Base-by-base conservation (phyloP, 2,113 vertebrate genomes). In the Silurus glanis region DNA sequence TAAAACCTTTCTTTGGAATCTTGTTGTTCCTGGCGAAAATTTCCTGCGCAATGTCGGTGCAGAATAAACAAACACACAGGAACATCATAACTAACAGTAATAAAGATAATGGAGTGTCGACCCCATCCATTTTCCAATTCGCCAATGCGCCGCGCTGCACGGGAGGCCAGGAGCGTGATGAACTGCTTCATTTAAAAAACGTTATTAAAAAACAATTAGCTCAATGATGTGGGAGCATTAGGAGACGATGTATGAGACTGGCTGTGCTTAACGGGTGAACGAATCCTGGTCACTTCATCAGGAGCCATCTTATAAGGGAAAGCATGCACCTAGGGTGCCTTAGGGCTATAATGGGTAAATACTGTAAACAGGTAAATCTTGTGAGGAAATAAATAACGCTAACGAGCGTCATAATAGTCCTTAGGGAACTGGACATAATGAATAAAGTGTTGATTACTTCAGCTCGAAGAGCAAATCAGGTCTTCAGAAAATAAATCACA, bases 191-290 rank as follows among this genome's bases (percentile, higher is more conserved):
- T 88, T 93, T 92, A 91, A 95, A 95, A 93, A 89, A 92, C 74
- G 84, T 90, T 92, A 94, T 95, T 95, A 95, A 94, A 94, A 95
- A 94, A 90, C 90, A 91, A 94, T 95, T 94, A 94, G 90, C 88
- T 86, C 85, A 91, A 89, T 89, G 84, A 91, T 88, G 84, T 86
- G 85, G 51, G 89, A 85, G 90, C 89, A 90, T 91, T 92, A 86
- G 90, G 83, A 86, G 90, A 91, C 89, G 19, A 89, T 83, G 90
- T 86, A 85, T 87, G 88, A 90, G 83, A 86, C 80, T 7, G 49
- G 66, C 37, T 79, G 37, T 5, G 74, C 72, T 74, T 78, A 82
- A 75, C 37, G 67, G 83, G 47, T 76, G 83, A 80, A 75, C 28
- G 5, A 17, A 66, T 72, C 56, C 85, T 58, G 53, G 62, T 79